A percentile compares a stretch with the other conserved stretches of the same genome.
These are phyloP conservation scores for Gortyna flavago DNA, from an alignment of 2,888 invertebrate genomes.

Conservation along the genomic window DNA sequence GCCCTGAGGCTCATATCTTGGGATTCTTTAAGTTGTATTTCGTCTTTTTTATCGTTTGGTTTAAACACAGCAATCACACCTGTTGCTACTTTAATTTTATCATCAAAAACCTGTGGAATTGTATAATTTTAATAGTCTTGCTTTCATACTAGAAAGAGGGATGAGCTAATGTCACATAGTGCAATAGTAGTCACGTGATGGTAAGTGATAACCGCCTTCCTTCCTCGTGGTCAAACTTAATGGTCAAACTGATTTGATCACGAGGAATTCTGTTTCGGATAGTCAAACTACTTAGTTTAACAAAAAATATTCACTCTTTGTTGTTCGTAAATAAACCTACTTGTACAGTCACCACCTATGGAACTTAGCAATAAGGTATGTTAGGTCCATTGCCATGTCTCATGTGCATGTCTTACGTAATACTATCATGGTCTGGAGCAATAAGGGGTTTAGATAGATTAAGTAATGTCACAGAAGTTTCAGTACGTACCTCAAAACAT, in stretches of 20 bases:
- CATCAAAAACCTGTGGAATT: conserved; percentile 69
- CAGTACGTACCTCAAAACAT: conserved; percentile 87
- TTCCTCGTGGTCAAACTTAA: no score
- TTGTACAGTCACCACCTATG: no score
- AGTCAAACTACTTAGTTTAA: no score
- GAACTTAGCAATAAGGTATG: neutral
- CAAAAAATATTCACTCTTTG: no score
- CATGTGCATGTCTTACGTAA: neutral
- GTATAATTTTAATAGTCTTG: neutral
- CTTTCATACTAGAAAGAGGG: neutral
- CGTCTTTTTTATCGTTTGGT: neutral
- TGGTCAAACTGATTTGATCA: no score
- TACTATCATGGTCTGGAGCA: neutral
- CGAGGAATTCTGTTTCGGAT: no score
- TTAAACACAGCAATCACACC: conserved; percentile 63
- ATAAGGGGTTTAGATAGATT: neutral
- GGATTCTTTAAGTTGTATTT: conserved; percentile 12
- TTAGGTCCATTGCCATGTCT: neutral
- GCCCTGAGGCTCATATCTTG: conserved; percentile 60
- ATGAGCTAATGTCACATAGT: no score
- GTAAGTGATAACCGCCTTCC: neutral
- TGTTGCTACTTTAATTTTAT: conserved; percentile 68
- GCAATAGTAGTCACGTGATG: neutral
- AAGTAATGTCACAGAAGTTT: neutral
- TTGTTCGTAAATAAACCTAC: no score